These are phyloP conservation scores for Nixonia krombeini DNA, from an alignment of 1,140 invertebrate species.

Conservation along the genomic window DNA sequence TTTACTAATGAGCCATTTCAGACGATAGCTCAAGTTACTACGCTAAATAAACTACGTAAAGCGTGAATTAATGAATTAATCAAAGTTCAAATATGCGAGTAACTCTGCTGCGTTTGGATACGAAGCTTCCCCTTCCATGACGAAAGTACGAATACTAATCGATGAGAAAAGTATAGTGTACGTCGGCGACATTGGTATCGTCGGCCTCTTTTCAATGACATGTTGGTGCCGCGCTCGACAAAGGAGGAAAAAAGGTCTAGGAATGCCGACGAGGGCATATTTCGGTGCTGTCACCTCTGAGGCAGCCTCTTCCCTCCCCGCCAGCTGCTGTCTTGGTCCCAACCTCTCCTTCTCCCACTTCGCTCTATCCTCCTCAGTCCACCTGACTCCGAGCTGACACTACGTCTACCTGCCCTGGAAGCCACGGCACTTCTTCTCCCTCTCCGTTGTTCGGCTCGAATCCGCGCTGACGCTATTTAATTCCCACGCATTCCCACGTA, in stretches of 20 bases:
- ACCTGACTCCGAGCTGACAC: constrained; percentile 22
- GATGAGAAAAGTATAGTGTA: constrained; percentile 19
- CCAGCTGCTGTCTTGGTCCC: constrained; percentile 15
- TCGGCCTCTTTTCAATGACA: constrained; percentile 57
- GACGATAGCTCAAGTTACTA: no score
- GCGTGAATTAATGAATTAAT: no score
- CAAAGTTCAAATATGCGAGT: no score
- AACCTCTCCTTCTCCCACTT: background rate
- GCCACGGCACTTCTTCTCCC: background rate
- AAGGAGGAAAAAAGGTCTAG: constrained; percentile 66
- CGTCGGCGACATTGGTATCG: constrained; percentile 38
- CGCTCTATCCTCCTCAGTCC: constrained; percentile 13
- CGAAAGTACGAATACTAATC: no score
- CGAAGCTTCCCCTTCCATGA: no score
- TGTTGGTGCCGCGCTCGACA: constrained; percentile 64
- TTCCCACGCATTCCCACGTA: constrained; percentile 41
- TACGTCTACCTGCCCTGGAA: constrained; percentile 49
- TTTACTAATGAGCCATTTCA: no score
- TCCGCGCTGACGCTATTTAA: constrained; percentile 1
- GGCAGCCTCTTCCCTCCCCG: constrained; percentile 14
- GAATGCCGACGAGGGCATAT: constrained; percentile 63
- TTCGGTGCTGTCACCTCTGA: constrained; percentile 67
- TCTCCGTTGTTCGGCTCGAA: constrained; percentile 30
- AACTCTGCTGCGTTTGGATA: no score
- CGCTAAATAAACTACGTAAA: no score